Conservation (phyloP, 2,888 invertebrate species). For the Lasioglossum morio region DNA sequence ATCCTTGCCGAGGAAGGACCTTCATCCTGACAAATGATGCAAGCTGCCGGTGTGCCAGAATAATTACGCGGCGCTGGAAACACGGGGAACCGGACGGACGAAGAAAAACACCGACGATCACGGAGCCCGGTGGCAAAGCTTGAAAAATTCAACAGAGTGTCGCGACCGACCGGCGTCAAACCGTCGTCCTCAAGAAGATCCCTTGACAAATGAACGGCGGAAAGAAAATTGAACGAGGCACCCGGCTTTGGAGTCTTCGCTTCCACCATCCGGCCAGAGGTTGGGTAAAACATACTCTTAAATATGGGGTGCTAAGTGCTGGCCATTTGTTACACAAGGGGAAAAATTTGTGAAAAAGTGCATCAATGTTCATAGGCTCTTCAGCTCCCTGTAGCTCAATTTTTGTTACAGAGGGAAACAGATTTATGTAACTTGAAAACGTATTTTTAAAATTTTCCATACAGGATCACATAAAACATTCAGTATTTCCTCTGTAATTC, state of each 20-base stretch:
- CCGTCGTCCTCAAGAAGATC: constrained; percentile 67
- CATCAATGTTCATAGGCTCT: background rate
- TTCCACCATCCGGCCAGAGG: background rate
- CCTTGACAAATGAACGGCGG: constrained; percentile 73
- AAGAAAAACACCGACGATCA: constrained; percentile 72
- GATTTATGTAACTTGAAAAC: no score
- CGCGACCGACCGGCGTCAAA: constrained; percentile 56
- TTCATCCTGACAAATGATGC: constrained; percentile 77
- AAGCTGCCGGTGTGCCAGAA: constrained; percentile 60
- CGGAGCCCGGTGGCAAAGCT: constrained; percentile 67
- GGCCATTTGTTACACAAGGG: background rate
- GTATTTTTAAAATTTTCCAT: no score
- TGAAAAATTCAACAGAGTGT: constrained; percentile 79
- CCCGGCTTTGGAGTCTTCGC: constrained; percentile 11
- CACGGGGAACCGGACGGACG: constrained; percentile 61
- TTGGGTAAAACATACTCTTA: background rate
- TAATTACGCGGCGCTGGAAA: constrained; percentile 75
- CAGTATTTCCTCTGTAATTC: no score
- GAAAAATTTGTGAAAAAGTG: background rate
- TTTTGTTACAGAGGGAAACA: background rate
- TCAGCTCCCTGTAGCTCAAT: background rate
- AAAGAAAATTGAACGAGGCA: constrained; percentile 40
- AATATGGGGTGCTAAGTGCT: background rate
- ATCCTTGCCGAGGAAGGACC: constrained; percentile 66
- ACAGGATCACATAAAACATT: no score